Base-by-base conservation (phyloP, 2,797 vertebrate species). In the Myiothlypis chrysogaster region DNA sequence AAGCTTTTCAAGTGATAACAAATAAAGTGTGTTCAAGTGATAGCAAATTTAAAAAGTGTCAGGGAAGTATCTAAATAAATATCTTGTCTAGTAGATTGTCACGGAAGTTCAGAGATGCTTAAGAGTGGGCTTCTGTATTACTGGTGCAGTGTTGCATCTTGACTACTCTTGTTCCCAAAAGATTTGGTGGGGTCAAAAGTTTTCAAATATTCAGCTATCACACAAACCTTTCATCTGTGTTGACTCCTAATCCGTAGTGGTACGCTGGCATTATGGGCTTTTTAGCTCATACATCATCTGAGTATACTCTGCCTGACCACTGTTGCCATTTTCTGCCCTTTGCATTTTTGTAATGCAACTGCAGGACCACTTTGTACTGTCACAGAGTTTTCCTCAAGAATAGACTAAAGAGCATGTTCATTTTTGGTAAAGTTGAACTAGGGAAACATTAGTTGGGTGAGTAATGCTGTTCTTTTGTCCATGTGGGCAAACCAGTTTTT, bases 401-500 rank as follows among this genome's bases (percentile, higher is more conserved):
- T 1, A 61, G 22, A 15, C 37, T 49, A 14, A 52, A 37, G 4
- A 19, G 10, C 23, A 5, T 28, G 27, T 57, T 78, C 43, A 8
- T 59, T 79, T 77, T 77, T 46, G 49, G 55, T 73, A 10, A 73
- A 80, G 20, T 4, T 69, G 63, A 59, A 32, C 73, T 80, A 53
- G 30, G 71, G 83, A 72, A 92, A 34, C 27, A 2, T 49, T 25
- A 55, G 14, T 76, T 82, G 65, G 23, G 35, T 12, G 3, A 86
- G 47, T 83, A 75, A 76, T 69, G 30, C 70, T 22, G 30, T 89
- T 66, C 64, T 73, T 94, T 83, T 84, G 80, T 84, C 88, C 37
- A 2, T 53, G 81, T 85, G 32, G 56, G 70, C 50, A 87, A 95
- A 92, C 92, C 81, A 93, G 93, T 95, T 95, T 93, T 93, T 96